phyloP scores from a whole-genome alignment of 1,140 invertebrate genomes.

The Phenacoccus solenopsis region DNA sequence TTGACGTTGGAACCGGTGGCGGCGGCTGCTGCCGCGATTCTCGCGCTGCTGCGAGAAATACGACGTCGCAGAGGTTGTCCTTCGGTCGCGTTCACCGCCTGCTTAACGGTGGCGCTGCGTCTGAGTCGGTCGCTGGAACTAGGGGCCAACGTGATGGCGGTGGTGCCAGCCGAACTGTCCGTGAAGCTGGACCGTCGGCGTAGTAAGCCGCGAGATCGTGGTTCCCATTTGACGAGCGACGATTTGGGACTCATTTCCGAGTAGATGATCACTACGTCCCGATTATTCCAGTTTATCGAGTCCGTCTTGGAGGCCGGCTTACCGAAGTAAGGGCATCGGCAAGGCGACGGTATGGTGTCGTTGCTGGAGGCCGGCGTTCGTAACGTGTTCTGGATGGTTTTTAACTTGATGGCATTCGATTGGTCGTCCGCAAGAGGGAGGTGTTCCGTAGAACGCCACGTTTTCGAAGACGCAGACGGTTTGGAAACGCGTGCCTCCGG shows the following conservation, averaged over 20 bases:
- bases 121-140: background rate
- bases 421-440: background rate
- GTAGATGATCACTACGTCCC: background rate
- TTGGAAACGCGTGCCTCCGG: background rate
- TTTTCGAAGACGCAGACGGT: background rate
- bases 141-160: background rate
- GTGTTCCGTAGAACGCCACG: background rate
- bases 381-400: background rate
- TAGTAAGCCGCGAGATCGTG: background rate
- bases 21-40: background rate
- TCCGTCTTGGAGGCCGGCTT: background rate
- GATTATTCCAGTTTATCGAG: background rate
- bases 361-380: background rate
- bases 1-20: background rate
- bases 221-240: slow-evolving; percentile 9
- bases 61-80: slow-evolving; percentile 12
- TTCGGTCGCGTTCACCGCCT: background rate
- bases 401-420: background rate
- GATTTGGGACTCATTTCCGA: slow-evolving; percentile 18
- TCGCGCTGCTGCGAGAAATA: slow-evolving; percentile 18
- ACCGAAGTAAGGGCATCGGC: background rate
- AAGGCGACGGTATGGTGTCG: background rate
- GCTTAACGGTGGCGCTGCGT: background rate
- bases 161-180: background rate
- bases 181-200: background rate